Percentiles rank a stretch among this genome's conserved stretches.
phyloP scores from a whole-genome alignment of 2,888 invertebrate species.

The Neria commutata region DNA sequence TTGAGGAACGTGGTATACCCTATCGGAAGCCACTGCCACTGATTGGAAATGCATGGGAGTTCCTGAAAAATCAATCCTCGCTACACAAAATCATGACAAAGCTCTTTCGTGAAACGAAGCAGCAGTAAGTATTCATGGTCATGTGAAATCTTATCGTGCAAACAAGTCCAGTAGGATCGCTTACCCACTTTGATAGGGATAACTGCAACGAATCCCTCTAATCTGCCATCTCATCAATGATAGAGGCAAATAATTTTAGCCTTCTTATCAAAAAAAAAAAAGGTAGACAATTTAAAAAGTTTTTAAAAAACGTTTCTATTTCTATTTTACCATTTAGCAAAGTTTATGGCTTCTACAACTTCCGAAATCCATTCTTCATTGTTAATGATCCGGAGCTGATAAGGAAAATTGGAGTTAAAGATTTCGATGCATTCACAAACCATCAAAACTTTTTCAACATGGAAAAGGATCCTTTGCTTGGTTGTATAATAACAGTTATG shows the following conservation, averaged over 20 bases:
- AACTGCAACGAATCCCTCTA: no score
- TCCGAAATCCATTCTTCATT: constrained; percentile 44
- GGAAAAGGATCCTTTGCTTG: constrained; percentile 62
- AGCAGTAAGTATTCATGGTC: not conserved
- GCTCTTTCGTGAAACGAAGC: not conserved
- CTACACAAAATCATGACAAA: not conserved
- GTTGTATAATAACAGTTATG: constrained; percentile 45
- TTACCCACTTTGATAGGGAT: no score
- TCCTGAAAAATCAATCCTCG: not conserved
- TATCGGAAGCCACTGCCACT: constrained; percentile 16
- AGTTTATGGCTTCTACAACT: constrained; percentile 55
- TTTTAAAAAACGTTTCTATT: not conserved
- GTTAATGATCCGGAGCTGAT: constrained; percentile 56
- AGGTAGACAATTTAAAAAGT: not conserved
- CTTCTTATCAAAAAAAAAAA: no score
- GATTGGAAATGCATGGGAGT: not conserved
- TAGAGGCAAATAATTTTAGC: no score
- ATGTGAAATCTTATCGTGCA: no score
- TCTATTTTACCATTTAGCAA: constrained; percentile 47
- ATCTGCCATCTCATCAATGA: no score
- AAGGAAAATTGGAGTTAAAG: constrained; percentile 56
- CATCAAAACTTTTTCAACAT: constrained; percentile 60
- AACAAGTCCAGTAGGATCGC: not conserved
- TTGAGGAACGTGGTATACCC: constrained; percentile 27
- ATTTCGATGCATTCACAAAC: constrained; percentile 58